A percentile compares a stretch with the other conserved stretches of the same genome.
These are phyloP conservation scores for Tenthredo livida DNA, from an alignment of 2,888 invertebrate genomes.

Conservation along the genomic window DNA sequence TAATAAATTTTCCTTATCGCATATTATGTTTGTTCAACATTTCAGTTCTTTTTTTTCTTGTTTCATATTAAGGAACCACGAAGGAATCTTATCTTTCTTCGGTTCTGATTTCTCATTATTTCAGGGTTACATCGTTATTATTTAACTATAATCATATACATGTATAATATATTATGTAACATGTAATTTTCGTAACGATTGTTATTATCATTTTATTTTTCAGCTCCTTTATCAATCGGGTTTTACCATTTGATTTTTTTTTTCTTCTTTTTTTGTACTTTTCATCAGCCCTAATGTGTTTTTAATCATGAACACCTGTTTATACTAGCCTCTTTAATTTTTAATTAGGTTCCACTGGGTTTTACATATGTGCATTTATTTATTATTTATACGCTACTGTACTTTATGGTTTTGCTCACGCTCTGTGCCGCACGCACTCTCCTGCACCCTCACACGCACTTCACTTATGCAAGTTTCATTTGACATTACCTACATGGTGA, in stretches of 20 bases:
- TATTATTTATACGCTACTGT: constrained; percentile 52
- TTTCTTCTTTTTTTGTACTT: constrained; percentile 16
- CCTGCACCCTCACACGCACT: constrained; percentile 65
- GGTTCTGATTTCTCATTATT: neutral
- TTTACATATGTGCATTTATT: constrained; percentile 45
- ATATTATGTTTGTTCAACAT: neutral
- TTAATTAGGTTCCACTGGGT: constrained; percentile 29
- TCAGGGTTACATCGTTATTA: constrained; percentile 8
- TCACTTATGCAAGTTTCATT: constrained; percentile 61
- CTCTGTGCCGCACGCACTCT: constrained; percentile 63
- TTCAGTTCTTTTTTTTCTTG: neutral
- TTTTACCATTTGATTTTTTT: too few relatives aligned
- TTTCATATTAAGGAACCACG: neutral
- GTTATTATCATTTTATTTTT: constrained; percentile 7
- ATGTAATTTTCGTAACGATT: neutral
- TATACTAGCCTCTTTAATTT: constrained; percentile 36
- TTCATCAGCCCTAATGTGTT: constrained; percentile 36
- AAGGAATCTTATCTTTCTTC: constrained; percentile 10
- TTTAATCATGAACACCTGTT: neutral
- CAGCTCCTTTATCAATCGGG: neutral
- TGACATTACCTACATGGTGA: constrained; percentile 70
- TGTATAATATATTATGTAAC: neutral
- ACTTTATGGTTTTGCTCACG: constrained; percentile 56
- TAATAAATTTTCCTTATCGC: constrained; percentile 33
- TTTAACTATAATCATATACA: neutral